Conservation (phyloP, 2,888 invertebrate genomes). For the Latrodectus hesperus region DNA sequence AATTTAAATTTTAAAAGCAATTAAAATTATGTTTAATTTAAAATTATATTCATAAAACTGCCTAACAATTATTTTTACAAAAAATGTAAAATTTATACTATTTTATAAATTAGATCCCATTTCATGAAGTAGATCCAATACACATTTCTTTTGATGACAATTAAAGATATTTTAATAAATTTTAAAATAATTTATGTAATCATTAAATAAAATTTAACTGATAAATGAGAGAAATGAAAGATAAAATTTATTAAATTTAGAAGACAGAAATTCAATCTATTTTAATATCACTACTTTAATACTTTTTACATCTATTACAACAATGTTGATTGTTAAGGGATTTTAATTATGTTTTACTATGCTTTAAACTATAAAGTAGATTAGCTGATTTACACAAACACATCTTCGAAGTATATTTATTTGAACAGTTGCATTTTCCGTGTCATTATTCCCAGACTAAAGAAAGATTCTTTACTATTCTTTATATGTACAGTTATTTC, state of each 20-base stretch:
- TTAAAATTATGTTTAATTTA: conserved; percentile 5
- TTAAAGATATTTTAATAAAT: conserved; percentile 4
- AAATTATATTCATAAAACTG: neutral
- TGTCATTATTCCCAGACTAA: conserved; percentile 8
- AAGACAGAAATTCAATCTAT: neutral
- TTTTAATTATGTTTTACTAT: too few relatives aligned
- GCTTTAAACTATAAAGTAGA: conserved; percentile 4
- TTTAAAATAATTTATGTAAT: conserved; percentile 3
- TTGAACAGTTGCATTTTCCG: conserved; percentile 9
- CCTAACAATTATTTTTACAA: conserved; percentile 17
- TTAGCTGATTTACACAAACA: conserved; percentile 21
- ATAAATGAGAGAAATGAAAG: neutral
- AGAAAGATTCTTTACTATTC: conserved; percentile 1
- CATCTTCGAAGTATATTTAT: conserved; percentile 1
- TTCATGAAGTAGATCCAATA: neutral
- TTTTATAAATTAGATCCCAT: conserved; percentile 8
- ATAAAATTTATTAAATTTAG: neutral
- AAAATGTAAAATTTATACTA: conserved; percentile 7
- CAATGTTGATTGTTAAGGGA: neutral
- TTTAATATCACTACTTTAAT: neutral
- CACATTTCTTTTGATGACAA: conserved; percentile 9
- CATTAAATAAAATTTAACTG: conserved; percentile 9
- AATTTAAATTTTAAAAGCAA: too few relatives aligned
- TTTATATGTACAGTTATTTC: conserved; percentile 8
- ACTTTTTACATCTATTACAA: neutral